A percentile compares a stretch with the other conserved stretches of the same genome.
These are phyloP conservation scores for Zophobas morio DNA, from an alignment of 1,140 invertebrate genomes.

Conservation along the genomic window DNA sequence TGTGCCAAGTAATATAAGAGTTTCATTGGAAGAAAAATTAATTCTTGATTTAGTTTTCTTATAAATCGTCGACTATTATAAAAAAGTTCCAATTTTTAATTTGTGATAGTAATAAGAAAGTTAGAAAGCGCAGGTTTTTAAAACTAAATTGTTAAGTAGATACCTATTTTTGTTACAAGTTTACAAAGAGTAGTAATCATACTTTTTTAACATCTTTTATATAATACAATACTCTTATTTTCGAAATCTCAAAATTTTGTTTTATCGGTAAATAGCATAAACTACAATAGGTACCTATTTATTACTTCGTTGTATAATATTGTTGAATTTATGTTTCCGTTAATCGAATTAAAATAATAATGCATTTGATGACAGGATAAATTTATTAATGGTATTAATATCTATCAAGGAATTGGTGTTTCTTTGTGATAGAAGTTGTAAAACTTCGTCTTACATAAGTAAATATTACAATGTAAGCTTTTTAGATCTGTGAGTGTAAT, in stretches of 20 bases:
- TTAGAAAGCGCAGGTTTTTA: slow-evolving; percentile 16
- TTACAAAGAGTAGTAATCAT: slow-evolving; percentile 1
- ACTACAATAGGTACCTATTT: slow-evolving; percentile 3
- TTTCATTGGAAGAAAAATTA: background rate
- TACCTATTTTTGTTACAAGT: slow-evolving; percentile 38
- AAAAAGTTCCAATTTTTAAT: slow-evolving; percentile 33
- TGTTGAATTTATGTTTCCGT: slow-evolving; percentile 2
- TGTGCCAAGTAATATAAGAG: slow-evolving; percentile 31
- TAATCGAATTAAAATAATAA: background rate
- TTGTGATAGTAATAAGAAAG: slow-evolving; percentile 30
- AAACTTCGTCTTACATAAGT: slow-evolving; percentile 25
- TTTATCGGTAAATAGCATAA: background rate
- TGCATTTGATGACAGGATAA: background rate
- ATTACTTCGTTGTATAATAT: slow-evolving; percentile 1
- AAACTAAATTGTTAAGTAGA: slow-evolving; percentile 28
- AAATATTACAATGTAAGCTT: slow-evolving; percentile 40
- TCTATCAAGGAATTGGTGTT: slow-evolving; percentile 49
- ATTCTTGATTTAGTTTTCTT: slow-evolving; percentile 23
- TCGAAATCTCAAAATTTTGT: slow-evolving; percentile 6
- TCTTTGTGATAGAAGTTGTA: slow-evolving; percentile 43
- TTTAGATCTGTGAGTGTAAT: slow-evolving; percentile 43
- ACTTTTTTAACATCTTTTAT: slow-evolving; percentile 15
- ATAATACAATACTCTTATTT: background rate
- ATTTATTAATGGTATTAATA: slow-evolving; percentile 14
- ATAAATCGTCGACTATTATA: slow-evolving; percentile 7